Evolutionary conservation across 2,113 vertebrate species (phyloP).

Genomic region (Mesocricetus auratus): DNA sequence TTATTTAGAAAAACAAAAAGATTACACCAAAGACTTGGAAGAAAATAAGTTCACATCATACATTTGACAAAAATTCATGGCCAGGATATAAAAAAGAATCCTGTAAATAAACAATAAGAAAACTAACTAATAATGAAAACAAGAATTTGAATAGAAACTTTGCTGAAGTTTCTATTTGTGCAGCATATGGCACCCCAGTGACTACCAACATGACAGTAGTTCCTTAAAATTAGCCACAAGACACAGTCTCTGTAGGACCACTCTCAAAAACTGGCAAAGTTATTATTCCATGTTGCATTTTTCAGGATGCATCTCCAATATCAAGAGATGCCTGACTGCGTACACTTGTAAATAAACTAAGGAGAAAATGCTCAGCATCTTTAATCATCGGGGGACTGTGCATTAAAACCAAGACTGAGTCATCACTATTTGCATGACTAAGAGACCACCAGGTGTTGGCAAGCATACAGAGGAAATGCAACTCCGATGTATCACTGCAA

Average conservation of each 20-base stretch:
- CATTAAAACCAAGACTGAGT: conserved; percentile 34
- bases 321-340: neutral
- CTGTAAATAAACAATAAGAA: neutral
- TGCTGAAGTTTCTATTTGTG: neutral
- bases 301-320: neutral
- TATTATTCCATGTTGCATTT: neutral
- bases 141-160: conserved; percentile 1
- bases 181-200: too few relatives aligned
- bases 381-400: neutral
- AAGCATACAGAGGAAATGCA: neutral
- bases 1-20: neutral
- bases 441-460: neutral
- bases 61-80: neutral
- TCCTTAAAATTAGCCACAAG: neutral
- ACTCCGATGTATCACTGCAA: neutral
- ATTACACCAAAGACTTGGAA: neutral
- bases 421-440: neutral
- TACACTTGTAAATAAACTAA: neutral
- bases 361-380: neutral
- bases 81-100: neutral
- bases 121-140: neutral
- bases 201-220: neutral
- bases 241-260: too few relatives aligned
- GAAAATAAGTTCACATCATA: conserved; percentile 28
- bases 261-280: neutral